Evolutionary conservation across 2,888 invertebrate species (phyloP), one percentile per base, ranked within the genome.

Genomic region (Chrysolina haemoptera): DNA sequence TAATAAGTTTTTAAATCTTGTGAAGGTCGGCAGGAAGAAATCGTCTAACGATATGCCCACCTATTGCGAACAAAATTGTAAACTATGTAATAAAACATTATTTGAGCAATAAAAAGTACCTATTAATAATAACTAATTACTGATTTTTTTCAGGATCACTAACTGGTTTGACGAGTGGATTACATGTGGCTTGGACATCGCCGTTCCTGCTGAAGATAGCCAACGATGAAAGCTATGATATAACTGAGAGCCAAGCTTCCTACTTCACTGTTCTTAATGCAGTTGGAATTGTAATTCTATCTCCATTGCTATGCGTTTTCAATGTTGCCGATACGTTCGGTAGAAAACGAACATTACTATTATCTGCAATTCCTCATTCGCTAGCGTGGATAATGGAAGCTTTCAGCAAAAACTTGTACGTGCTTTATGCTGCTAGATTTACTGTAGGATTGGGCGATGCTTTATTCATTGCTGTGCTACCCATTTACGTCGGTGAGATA

Each of bases 231-330:
- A 80, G 79, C 6, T 79, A 81, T 50, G 78, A 85, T 41, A 80
- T 86, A 22, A 84, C 82, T 1, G 80, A 83, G 67, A 84, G 85
- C 20, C 79, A 86, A 81, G 85, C 84, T 1, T 86, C 86, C 0
- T 86, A 85, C 71, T 82, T 86, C 63, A 83, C 83, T 0, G 81
- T 86, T 9, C 80, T 86, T 48, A 83, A 85, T 14, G 81, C 84
- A 12, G 70, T 85, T 43, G 76, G 81, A 9, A 81, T 81, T 11
- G 74, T 82, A 0, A 48, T 84, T 11, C 74, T 81, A 6, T 59
- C 80, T n/a, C 81, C 83, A 9, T 62, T 84, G 9, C 80, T 82
- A 48, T 80, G 83, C 8, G 77, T 75, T 40, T 62, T 84, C 10
- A 78, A 80, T 50, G 10, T 73, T 35, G 20, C 65, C 6, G 83